Conservation (phyloP, 2,113 vertebrate species). For the Pipra filicauda region DNA sequence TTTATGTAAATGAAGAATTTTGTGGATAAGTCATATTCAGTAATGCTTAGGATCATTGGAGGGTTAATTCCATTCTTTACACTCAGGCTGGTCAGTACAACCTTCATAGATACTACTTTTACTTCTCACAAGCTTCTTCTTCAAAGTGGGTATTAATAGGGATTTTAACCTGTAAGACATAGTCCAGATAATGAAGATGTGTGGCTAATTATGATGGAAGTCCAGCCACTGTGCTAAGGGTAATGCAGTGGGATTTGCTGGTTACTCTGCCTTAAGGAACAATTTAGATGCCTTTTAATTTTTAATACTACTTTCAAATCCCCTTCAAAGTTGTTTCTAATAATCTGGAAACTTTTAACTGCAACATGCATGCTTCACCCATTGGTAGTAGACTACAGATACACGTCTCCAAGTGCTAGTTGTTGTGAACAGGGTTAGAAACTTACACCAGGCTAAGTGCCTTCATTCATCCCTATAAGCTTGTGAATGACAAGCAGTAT, state of each 20-base stretch:
- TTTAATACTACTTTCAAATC: conserved; percentile 55
- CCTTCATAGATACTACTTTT: neutral
- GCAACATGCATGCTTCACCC: neutral
- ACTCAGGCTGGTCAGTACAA: neutral
- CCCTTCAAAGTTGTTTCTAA: conserved; percentile 40
- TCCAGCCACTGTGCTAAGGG: neutral
- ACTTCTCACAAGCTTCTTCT: neutral
- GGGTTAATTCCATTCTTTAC: neutral
- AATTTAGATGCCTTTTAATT: conserved; percentile 33
- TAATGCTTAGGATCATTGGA: neutral
- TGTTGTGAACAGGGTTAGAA: neutral
- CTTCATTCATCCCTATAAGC: neutral
- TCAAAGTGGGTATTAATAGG: conserved; percentile 1
- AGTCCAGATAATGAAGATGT: conserved; percentile 15
- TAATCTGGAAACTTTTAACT: conserved; percentile 25
- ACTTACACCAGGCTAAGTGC: neutral
- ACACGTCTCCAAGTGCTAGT: neutral
- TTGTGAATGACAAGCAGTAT: neutral
- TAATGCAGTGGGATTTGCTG: conserved; percentile 5
- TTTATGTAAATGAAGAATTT: neutral
- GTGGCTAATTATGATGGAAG: conserved; percentile 24
- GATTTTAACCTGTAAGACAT: conserved; percentile 11
- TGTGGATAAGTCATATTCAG: neutral
- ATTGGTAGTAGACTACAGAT: neutral
- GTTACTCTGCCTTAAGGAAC: conserved; percentile 38